Conservation (phyloP, 2,888 invertebrate genomes). For the Rhamphomyia laevipes region DNA sequence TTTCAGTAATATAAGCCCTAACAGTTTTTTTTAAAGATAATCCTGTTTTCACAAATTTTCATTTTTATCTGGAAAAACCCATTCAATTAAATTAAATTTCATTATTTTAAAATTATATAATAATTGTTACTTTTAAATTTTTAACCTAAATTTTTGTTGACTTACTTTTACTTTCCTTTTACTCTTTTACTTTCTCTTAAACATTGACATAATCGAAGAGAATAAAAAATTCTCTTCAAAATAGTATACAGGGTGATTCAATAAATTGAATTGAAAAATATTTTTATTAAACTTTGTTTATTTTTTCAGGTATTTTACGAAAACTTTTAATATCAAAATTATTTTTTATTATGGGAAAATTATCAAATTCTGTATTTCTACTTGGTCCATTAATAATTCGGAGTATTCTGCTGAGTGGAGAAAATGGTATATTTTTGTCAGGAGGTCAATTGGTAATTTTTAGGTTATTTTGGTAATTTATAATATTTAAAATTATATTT, state of each 20-base stretch:
- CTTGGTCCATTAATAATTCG: constrained; percentile 42
- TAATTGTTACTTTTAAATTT: no score
- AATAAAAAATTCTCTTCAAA: background rate
- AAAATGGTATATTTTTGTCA: constrained; percentile 39
- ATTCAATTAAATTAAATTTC: no score
- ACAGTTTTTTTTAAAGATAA: no score
- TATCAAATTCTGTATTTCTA: constrained; percentile 44
- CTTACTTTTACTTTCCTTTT: no score
- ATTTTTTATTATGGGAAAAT: constrained; percentile 42
- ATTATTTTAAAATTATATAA: no score
- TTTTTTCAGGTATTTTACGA: constrained; percentile 35
- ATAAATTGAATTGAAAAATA: no score
- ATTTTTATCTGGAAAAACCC: no score
- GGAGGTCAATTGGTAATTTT: constrained; percentile 38
- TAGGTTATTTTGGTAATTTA: background rate
- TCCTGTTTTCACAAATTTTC: no score
- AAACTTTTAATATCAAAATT: constrained; percentile 37
- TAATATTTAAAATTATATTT: background rate
- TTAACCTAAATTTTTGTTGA: no score
- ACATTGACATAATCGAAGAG: no score
- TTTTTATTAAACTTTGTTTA: background rate
- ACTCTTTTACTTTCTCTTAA: no score
- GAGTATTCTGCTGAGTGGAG: constrained; percentile 38
- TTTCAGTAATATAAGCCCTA: no score
- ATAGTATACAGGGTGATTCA: background rate